Base-by-base conservation (phyloP, 2,113 vertebrate species). In the Ceyx margarethae region DNA sequence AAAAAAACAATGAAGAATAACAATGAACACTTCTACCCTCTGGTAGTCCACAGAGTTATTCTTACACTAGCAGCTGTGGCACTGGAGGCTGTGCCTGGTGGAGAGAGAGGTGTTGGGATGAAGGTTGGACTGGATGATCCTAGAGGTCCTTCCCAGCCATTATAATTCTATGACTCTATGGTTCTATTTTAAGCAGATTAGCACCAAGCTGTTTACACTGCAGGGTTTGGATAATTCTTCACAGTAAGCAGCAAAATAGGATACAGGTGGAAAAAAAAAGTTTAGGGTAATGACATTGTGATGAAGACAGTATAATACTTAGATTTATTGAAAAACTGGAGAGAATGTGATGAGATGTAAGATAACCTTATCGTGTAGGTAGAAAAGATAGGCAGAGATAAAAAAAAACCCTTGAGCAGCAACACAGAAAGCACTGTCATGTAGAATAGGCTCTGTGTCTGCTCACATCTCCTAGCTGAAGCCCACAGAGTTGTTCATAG, bases 211-310 rank as follows among this genome's bases (percentile, higher is more conserved):
- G 48, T 81, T 91, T 91, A 57, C 67, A 76, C 81, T 91, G 28
- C 64, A 37, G 46, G 37, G 56, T 87, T 87, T 92, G 78, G 78
- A 71, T 91, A 79, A 89, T 60, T 37, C 37, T 53, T 64, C 54
- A 82, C n/a, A 53, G 57, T 71, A 81, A 96, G 91, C 89, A 94
- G 64, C 50, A 80, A 81, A 94, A 92, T 35, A 89, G 42, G n/a
- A 93, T 77, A n/a, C 0, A 0, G 48, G 48, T 45, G 23, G 46
- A 81, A 95, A 91, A 90, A 79, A 37, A 37, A 83, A 77, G 51
- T 83, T 83, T 56, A 81, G 43, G 23, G 51, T 43, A 93, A 88
- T 85, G 60, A 81, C 85, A 90, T 25, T 72, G 46, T 75, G 50
- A 80, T 90, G 60, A 48, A 87, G 81, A 71, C 23, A 78, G 64